Base-by-base conservation (phyloP, 2,797 vertebrate species). In the Zalophus californianus region DNA sequence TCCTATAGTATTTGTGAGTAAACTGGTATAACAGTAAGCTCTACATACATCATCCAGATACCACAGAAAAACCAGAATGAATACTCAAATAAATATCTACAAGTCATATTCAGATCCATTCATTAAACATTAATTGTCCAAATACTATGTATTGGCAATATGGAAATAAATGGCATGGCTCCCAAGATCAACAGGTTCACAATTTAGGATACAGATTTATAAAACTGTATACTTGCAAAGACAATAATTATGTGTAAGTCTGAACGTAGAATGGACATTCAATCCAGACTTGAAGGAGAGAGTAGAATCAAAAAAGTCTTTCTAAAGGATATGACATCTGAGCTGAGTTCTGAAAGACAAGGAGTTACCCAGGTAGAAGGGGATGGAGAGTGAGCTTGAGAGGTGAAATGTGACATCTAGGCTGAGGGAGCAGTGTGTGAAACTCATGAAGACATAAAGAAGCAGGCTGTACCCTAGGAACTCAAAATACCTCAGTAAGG, bases 161-260 rank as follows among this genome's bases (percentile, higher is more conserved):
- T 2, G 20, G 27, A 94, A n/a, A 91, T 41, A 87, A 90, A 87
- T 14, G 9, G 15, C 50, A 68, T 21, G 32, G 27, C 66, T 68
- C 16, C 50, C 78, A 16, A 68, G 29, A 89, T 54, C 54, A 78
- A 35, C 3, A 44, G 70, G 38, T 48, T 95, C 25, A 80, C 58
- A 44, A 73, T 60, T 96, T 38, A 96, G 60, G n/a, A 87, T 10
- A 73, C 4, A 44, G n/a, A 48, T 88, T 90, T 91, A 93, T 2
- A 86, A 88, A 96, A 84, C 12, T 75, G 0, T 11, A 11, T 29
- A 48, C 23, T 21, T 91, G 6, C 48, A 87, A 91, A 73, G 75
- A 38, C 14, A 72, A 73, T 70, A 82, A 56, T 60, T 70, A 82
- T n/a, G 50, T 85, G 4, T 38, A 92, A 68, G 48, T 84, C 52